Evolutionary conservation across 2,888 invertebrate genomes (phyloP).

Genomic region (Drosophila prostipennis): DNA sequence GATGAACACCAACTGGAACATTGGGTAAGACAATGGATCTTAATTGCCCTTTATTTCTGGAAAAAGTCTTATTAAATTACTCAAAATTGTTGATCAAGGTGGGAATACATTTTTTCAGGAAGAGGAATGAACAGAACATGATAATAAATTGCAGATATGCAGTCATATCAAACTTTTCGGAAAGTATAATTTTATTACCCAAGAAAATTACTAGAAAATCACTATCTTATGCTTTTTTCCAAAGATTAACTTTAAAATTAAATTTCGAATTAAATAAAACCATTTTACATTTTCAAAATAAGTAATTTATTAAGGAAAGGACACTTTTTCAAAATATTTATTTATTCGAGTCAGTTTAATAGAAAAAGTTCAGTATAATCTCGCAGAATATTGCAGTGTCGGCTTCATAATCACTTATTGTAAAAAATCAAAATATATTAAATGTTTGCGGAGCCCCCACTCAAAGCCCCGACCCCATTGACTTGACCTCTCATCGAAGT

Average conservation of each 20-base stretch:
- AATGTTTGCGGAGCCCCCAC: background rate
- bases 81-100: conserved; percentile 23
- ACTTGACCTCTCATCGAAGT: conserved; percentile 20
- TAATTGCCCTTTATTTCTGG: conserved; percentile 61
- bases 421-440: conserved; percentile 23
- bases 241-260: too few relatives aligned
- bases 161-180: too few relatives aligned
- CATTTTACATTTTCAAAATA: too few relatives aligned
- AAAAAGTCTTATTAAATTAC: conserved; percentile 36
- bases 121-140: background rate
- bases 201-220: too few relatives aligned
- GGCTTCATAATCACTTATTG: background rate
- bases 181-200: too few relatives aligned
- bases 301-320: too few relatives aligned
- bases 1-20: conserved; percentile 7
- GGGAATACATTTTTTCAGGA: conserved; percentile 4
- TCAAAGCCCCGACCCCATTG: conserved; percentile 6
- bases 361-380: too few relatives aligned
- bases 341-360: too few relatives aligned
- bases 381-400: background rate
- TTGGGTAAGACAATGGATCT: conserved; percentile 63
- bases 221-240: too few relatives aligned
- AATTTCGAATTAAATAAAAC: too few relatives aligned
- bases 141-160: too few relatives aligned
- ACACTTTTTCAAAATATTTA: too few relatives aligned